Evolutionary conservation across 2,113 vertebrate species (phyloP), one percentile per base, ranked within the genome.

Genomic region (Corynorhinus townsendii): DNA sequence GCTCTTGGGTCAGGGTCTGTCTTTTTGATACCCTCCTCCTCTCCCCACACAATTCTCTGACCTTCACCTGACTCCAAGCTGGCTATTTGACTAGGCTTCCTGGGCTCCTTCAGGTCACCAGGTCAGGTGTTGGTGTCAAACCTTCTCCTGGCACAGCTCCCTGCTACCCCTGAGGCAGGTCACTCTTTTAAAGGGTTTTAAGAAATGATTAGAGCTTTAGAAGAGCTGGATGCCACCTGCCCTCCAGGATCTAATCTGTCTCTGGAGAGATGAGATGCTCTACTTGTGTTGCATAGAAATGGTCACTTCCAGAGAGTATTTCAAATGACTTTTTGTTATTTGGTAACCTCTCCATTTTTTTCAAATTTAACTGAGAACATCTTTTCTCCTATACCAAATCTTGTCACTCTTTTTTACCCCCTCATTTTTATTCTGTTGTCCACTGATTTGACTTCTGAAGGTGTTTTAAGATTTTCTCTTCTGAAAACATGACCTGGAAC

Each of bases 291-390:
- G 66, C 45, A 38, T 10, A 47, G 89, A n/a, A 38, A 19, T 3
- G 3, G 3, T 28, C 28, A 2, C 49, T 11, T 33, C 40, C 3
- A 3, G 24, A 8, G 40, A 59, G 38, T 1, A 17, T 54, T 19
- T 56, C 7, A 11, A n/a, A 11, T 0, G 38, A 38, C 80, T 33
- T 16, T 3, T 1, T 11, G 26, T 14, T 56, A 28, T 19, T 22
- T 3, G 22, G 73, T 43, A 17, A 7, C 85, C 12, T 19, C 30
- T 3, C 7, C 0, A 0, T n/a, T 4, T 43, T 62, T 22, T 22
- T 16, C 17, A 20, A 4, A 72, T 33, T 9, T 16, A 1, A 3
- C 62, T 15, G 80, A 14, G 20, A 40, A 22, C 22, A 3, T 20
- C 43, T 72, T 19, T 10, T 49, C 35, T 26, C n/a, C 26, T 22